phyloP scores from a whole-genome alignment of 1,140 invertebrate genomes.

The Drosophila insularis region DNA sequence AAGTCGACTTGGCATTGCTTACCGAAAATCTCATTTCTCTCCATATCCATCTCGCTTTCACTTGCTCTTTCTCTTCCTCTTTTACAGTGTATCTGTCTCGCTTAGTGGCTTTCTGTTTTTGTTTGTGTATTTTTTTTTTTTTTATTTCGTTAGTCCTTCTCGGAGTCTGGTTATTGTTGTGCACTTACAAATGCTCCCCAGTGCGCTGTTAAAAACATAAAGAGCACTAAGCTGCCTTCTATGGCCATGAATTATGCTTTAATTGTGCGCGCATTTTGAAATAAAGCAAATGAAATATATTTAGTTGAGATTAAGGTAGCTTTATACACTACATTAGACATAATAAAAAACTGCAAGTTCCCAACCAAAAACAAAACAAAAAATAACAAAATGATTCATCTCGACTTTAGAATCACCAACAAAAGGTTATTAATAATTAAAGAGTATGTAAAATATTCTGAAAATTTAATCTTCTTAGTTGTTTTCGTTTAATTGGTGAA shows the following conservation, averaged over 20 bases:
- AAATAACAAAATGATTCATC: not conserved
- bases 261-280: slow-evolving; percentile 67
- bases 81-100: not conserved
- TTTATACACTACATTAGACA: slow-evolving; percentile 8
- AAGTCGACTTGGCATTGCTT: slow-evolving; percentile 66
- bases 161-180: slow-evolving; percentile 38
- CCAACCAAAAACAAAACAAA: not conserved
- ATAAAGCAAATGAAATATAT: slow-evolving; percentile 43
- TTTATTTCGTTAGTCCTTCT: slow-evolving; percentile 13
- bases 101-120: not conserved
- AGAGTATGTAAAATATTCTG: no score
- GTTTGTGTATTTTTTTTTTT: not conserved
- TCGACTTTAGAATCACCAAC: not conserved
- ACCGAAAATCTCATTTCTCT: slow-evolving; percentile 46
- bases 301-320: slow-evolving; percentile 5
- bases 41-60: not conserved
- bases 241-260: slow-evolving; percentile 75
- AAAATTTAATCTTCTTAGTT: no score
- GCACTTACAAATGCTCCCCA: slow-evolving; percentile 70
- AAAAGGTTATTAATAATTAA: no score
- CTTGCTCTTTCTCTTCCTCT: slow-evolving; percentile 16
- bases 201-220: slow-evolving; percentile 71
- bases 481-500: no score
- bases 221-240: slow-evolving; percentile 70
- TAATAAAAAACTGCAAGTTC: not conserved